Conservation (phyloP, 2,113 vertebrate genomes). For the Lasiurus borealis region DNA sequence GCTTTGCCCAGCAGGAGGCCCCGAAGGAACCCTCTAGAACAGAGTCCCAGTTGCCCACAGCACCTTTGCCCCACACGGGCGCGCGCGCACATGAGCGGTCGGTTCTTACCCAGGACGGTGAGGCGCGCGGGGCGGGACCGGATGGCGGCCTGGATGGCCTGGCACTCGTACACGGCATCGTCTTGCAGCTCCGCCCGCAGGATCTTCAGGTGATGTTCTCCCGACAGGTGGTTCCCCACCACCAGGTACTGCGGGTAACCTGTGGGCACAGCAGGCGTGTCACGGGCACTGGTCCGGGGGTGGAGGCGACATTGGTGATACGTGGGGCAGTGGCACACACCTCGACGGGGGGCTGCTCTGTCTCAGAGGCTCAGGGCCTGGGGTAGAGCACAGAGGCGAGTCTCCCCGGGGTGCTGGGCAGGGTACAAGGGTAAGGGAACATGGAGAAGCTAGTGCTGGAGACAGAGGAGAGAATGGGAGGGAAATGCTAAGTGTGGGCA, state of each 20-base stretch:
- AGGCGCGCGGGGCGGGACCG: constrained; percentile 96
- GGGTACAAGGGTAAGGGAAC: not conserved
- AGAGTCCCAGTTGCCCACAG: not conserved
- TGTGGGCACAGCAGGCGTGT: constrained; percentile 77
- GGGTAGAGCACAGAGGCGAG: not conserved
- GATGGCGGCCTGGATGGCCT: constrained; percentile 97
- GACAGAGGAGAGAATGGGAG: not conserved
- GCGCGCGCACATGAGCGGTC: fast-evolving
- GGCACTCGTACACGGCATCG: constrained; percentile 97
- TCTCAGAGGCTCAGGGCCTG: not conserved
- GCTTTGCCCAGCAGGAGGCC: no score
- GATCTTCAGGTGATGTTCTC: constrained; percentile 97
- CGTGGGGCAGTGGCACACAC: fast-evolving
- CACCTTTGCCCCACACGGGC: fast-evolving
- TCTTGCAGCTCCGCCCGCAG: constrained; percentile 96
- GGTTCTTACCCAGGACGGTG: constrained; percentile 94
- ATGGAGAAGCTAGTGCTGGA: not conserved
- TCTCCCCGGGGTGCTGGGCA: not conserved
- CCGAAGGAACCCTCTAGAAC: no score
- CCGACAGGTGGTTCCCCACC: constrained; percentile 95
- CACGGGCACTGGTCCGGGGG: not conserved
- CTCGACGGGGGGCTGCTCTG: not conserved
- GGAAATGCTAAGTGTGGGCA: not conserved
- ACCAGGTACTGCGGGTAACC: constrained; percentile 98
- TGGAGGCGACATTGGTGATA: no score